Conservation (phyloP, 2,797 vertebrate species). For the Rhincodon typus region DNA sequence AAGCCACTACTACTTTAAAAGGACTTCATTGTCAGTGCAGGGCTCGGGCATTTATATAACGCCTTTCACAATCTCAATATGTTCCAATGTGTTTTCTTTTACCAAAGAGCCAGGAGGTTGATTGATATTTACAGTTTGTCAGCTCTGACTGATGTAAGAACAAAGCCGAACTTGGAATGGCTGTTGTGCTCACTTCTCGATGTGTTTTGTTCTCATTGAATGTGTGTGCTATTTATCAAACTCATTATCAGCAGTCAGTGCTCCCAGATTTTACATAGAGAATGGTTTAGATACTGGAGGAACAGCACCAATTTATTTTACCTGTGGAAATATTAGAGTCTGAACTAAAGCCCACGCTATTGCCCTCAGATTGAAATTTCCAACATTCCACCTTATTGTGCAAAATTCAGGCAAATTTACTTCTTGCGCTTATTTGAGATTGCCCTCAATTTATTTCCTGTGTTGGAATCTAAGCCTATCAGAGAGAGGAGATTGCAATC, state of each 20-base stretch:
- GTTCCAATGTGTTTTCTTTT: no score
- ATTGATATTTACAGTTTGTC: not conserved
- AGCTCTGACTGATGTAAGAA: not conserved
- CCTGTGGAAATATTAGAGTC: not conserved
- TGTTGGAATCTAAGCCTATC: not conserved
- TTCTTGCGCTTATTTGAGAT: not conserved
- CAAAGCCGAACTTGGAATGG: not conserved
- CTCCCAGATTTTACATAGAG: no score
- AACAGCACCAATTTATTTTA: not conserved
- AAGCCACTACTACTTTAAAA: not conserved
- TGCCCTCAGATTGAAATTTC: not conserved
- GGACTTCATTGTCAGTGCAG: not conserved
- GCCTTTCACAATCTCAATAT: no score
- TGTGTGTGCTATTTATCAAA: not conserved
- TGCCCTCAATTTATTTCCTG: conserved; percentile 26
- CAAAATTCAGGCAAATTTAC: not conserved
- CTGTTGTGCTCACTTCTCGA: not conserved
- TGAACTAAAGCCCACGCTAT: not conserved
- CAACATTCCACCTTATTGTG: not conserved
- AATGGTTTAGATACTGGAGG: not conserved
- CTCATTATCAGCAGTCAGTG: not conserved
- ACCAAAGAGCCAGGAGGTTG: not conserved
- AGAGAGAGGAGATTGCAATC: not conserved
- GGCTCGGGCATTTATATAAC: not conserved
- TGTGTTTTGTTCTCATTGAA: not conserved